Base-by-base conservation (phyloP, 2,113 vertebrate species). In the Heterochromis multidens region DNA sequence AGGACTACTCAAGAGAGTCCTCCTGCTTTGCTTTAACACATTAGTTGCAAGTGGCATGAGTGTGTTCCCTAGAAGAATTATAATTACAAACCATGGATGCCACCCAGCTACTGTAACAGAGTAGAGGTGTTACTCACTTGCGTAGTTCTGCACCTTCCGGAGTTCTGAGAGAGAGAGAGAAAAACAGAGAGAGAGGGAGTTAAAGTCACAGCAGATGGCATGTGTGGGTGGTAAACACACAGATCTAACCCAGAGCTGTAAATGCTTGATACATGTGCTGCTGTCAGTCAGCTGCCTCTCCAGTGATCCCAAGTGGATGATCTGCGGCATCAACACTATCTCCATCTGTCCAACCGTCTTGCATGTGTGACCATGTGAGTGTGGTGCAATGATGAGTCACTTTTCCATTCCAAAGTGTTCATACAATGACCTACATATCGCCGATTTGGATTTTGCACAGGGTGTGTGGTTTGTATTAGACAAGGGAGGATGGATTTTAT, bases 91-190 rank as follows among this genome's bases (percentile, higher is more conserved):
- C 27, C 46, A n/a, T 54, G 46, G 70, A 74, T 74, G 70, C 46
- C 54, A 49, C 6, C 25, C 54, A 21, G 16, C 7, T 52, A n/a
- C n/a, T n/a, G n/a, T n/a, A 35, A 67, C 10, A 35, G 77, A 35
- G 7, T 8, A 21, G 1, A 43, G 10, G 57, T 77, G 6, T 35
- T 79, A 95, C 96, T 95, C 90, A 97, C 96, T 95, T 74, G 95
- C 80, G 33, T 96, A 97, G 92, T 95, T 96, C 87, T 97, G 96
- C n/a, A 97, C 77, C 77, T 95, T 96, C 54, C 92, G 88, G 12
- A 96, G 93, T 65, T 97, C 96, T 97, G 93, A 65, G 23, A 56
- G 27, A 60, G 17, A 79, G 82, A 4, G 27, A 84, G 7, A 87
- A 4, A 79, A 2, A 82, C 1, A 65, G 5, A 35, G 7, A 83